These are phyloP conservation scores for Phaonia tiefii DNA, from an alignment of 2,888 invertebrate species.

Conservation along the genomic window DNA sequence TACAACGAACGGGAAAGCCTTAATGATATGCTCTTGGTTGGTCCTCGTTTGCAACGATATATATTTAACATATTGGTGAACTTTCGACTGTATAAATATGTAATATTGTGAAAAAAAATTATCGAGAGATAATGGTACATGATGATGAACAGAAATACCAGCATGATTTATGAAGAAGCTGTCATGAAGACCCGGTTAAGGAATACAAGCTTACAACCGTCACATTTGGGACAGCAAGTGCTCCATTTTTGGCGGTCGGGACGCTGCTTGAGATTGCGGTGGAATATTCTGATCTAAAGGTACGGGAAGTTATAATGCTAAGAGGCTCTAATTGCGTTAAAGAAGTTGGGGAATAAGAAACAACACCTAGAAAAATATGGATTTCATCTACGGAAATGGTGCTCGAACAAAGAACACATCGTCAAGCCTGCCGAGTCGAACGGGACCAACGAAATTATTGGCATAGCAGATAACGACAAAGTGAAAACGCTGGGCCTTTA, in stretches of 20 bases:
- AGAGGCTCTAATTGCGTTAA: constrained; percentile 46
- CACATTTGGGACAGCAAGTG: constrained; percentile 66
- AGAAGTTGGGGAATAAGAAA: constrained; percentile 25
- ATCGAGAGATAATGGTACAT: constrained; percentile 69
- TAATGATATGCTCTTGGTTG: constrained; percentile 69
- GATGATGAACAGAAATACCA: constrained; percentile 65
- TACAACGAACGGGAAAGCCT: constrained; percentile 66
- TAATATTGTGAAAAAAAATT: constrained; percentile 73
- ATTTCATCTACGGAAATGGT: constrained; percentile 62
- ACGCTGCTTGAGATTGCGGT: background rate
- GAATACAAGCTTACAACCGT: constrained; percentile 68
- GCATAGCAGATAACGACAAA: constrained; percentile 9
- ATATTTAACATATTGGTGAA: constrained; percentile 60
- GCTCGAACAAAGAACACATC: constrained; percentile 26
- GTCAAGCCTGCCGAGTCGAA: no score
- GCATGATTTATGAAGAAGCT: constrained; percentile 68
- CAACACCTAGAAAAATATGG: constrained; percentile 51
- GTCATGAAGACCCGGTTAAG: constrained; percentile 49
- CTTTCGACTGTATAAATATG: constrained; percentile 57
- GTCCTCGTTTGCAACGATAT: constrained; percentile 70
- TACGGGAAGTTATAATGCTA: constrained; percentile 58
- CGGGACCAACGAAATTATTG: background rate
- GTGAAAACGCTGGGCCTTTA: constrained; percentile 25
- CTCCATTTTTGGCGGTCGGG: constrained; percentile 47
- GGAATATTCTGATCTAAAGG: constrained; percentile 16